Percentiles rank a stretch among this genome's conserved stretches.
These are phyloP conservation scores for Labeo calbasu DNA, from an alignment of 2,797 vertebrate species.

Conservation along the genomic window DNA sequence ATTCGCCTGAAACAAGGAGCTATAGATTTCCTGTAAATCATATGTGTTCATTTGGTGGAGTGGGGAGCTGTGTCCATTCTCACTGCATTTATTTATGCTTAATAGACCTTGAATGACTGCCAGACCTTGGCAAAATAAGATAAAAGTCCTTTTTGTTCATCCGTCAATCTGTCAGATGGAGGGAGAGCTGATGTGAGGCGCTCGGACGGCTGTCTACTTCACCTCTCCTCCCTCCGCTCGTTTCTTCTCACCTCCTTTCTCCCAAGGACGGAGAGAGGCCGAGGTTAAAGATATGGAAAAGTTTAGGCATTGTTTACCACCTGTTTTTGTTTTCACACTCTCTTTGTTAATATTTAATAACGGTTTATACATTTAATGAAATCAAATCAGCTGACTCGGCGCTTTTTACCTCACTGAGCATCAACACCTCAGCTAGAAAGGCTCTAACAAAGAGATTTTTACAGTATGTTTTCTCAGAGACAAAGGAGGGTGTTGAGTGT, in stretches of 20 bases:
- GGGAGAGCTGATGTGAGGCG: conserved; percentile 66
- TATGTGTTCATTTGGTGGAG: conserved; percentile 64
- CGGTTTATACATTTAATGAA: conserved; percentile 55
- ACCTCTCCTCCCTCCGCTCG: not conserved
- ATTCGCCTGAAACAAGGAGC: conserved; percentile 55
- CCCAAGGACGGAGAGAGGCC: conserved; percentile 49
- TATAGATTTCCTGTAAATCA: conserved; percentile 67
- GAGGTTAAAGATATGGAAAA: conserved; percentile 79
- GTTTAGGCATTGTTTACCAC: conserved; percentile 64
- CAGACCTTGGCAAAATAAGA: conserved; percentile 83
- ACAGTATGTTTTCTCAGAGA: conserved; percentile 3
- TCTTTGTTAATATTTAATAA: conserved; percentile 80
- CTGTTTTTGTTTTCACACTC: conserved; percentile 68
- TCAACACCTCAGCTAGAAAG: conserved; percentile 47
- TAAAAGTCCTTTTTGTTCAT: conserved; percentile 79
- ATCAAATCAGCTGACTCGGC: not conserved
- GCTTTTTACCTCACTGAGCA: conserved; percentile 36
- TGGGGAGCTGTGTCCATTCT: conserved; percentile 69
- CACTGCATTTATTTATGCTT: conserved; percentile 78
- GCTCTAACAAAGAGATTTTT: not conserved
- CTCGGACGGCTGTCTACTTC: conserved; percentile 10
- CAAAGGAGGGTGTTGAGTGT: conserved; percentile 12
- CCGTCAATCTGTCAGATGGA: conserved; percentile 75
- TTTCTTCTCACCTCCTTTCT: conserved; percentile 4
- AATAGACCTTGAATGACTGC: conserved; percentile 78